phyloP scores from a whole-genome alignment of 2,797 vertebrate genomes.

The Champsocephalus gunnari region DNA sequence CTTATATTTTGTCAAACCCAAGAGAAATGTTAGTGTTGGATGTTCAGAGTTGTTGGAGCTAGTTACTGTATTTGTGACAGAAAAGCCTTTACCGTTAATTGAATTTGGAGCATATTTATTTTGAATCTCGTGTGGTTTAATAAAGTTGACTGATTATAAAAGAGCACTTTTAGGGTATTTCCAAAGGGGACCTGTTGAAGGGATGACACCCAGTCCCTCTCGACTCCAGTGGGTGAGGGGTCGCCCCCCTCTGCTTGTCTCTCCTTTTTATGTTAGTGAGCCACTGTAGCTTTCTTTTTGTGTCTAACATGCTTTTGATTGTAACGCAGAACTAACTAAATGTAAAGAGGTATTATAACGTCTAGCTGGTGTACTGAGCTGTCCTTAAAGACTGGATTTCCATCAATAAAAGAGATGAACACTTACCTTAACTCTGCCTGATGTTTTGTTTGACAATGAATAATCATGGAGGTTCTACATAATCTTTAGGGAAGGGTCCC shows the following conservation, averaged over 20 bases:
- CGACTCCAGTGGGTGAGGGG: conserved; percentile 28
- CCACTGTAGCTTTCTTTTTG: conserved; percentile 41
- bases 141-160: conserved; percentile 44
- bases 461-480: not conserved
- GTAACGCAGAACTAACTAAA: conserved; percentile 67
- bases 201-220: conserved; percentile 17
- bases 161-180: conserved; percentile 57
- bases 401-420: conserved; percentile 79
- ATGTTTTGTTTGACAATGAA: not conserved
- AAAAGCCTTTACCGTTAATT: conserved; percentile 55
- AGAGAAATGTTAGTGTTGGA: conserved; percentile 73
- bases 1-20: conserved; percentile 77
- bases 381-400: conserved; percentile 71
- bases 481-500: no score
- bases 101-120: conserved; percentile 44
- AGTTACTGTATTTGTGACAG: conserved; percentile 68
- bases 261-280: conserved; percentile 41
- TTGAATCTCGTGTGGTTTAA: conserved; percentile 40
- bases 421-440: conserved; percentile 36
- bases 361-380: conserved; percentile 72
- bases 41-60: conserved; percentile 58
- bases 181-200: conserved; percentile 21
- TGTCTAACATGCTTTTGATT: conserved; percentile 77
- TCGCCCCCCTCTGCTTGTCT: conserved; percentile 22
- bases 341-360: conserved; percentile 56